Evolutionary conservation across 2,113 vertebrate genomes (phyloP).

Genomic region (Eidolon helvum): DNA sequence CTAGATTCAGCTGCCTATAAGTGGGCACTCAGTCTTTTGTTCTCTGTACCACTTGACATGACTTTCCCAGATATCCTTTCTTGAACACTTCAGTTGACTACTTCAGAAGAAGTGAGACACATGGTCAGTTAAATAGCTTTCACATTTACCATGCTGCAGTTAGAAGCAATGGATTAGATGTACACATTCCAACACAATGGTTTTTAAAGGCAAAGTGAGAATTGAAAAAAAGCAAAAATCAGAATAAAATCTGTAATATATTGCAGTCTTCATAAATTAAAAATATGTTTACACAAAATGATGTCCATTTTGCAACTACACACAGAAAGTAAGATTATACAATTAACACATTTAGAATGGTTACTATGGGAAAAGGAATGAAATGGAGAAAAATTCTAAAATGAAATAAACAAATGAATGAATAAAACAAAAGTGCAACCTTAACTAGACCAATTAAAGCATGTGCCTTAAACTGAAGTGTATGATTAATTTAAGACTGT

Average conservation of each 20-base stretch:
- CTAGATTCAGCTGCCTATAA: not conserved
- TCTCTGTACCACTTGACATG: not conserved
- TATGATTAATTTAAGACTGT: not conserved
- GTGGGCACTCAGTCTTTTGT: not conserved
- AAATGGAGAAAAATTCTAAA: not conserved
- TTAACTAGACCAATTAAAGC: not conserved
- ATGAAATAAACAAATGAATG: not conserved
- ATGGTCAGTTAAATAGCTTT: not conserved
- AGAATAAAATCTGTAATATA: not conserved
- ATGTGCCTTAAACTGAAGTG: not conserved
- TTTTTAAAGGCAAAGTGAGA: not conserved
- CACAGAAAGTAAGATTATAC: not conserved
- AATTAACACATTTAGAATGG: not conserved
- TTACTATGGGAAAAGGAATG: not conserved
- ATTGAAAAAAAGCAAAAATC: not conserved
- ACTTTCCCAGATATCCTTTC: not conserved
- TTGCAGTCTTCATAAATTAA: not conserved
- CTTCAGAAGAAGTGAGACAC: not conserved
- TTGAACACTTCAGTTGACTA: not conserved
- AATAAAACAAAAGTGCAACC: not conserved
- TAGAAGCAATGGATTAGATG: not conserved
- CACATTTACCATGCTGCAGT: not conserved
- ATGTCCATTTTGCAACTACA: not conserved
- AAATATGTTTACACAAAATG: not conserved
- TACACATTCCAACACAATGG: not conserved